phyloP scores from a whole-genome alignment of 37 sponge, comb jelly and placozoan species.

The Hexactinellida sp. region DNA sequence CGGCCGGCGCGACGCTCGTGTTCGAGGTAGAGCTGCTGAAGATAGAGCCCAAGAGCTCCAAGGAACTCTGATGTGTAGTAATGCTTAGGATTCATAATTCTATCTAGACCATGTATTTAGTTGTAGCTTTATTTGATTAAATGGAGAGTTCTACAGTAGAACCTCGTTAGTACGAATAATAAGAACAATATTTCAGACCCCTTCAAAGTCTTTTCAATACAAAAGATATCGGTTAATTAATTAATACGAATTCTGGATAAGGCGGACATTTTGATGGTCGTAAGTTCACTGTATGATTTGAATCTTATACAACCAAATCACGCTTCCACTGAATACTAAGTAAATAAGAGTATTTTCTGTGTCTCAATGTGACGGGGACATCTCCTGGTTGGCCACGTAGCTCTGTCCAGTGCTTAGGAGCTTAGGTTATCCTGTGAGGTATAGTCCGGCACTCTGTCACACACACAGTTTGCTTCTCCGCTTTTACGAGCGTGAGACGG shows the following conservation, averaged over 20 bases:
- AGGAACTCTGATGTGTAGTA: not conserved
- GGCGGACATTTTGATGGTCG: no score
- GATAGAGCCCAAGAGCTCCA: slow-evolving; percentile 34
- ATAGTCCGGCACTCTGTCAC: slow-evolving; percentile 7
- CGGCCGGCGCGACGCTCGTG: slow-evolving; percentile 75
- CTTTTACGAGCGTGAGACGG: not conserved
- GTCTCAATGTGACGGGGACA: not conserved
- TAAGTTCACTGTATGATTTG: not conserved
- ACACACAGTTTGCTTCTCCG: not conserved
- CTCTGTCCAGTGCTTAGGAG: not conserved
- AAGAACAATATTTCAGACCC: no score
- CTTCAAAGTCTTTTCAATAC: no score
- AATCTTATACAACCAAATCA: not conserved
- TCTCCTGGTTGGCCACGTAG: slow-evolving; percentile 7
- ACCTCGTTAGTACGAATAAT: no score
- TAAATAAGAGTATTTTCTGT: not conserved
- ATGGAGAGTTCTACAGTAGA: no score
- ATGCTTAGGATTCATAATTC: no score
- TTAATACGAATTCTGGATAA: no score
- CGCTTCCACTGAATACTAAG: not conserved
- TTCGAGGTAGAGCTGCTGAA: slow-evolving; percentile 82
- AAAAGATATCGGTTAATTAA: no score
- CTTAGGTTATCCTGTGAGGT: slow-evolving; percentile 1
- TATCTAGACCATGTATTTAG: no score
- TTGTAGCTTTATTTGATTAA: no score